These are phyloP conservation scores for Pyrrhia umbra DNA, from an alignment of 2,888 invertebrate species.

Conservation along the genomic window DNA sequence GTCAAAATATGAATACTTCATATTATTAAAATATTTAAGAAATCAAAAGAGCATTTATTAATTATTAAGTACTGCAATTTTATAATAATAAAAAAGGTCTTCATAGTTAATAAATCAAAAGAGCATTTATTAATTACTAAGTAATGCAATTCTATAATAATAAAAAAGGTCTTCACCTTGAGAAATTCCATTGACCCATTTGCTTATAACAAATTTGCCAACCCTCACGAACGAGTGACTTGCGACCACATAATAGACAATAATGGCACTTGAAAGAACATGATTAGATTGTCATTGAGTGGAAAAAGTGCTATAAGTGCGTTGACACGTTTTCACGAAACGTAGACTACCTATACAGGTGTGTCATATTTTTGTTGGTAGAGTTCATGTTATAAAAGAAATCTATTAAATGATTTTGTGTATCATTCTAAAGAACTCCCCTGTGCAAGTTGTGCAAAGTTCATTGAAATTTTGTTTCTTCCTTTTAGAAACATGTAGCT, in stretches of 20 bases:
- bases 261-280: conserved; percentile 22
- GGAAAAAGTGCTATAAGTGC: conserved; percentile 27
- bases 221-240: conserved; percentile 1
- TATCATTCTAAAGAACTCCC: no score
- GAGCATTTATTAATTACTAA: background rate
- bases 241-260: conserved; percentile 25
- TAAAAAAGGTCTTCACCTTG: background rate
- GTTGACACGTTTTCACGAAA: background rate
- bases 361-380: background rate
- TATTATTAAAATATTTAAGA: no score
- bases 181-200: conserved; percentile 10
- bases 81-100: no score
- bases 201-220: conserved; percentile 21
- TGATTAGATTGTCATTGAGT: conserved; percentile 29
- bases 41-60: no score
- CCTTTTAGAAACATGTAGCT: no score
- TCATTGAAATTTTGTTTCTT: no score
- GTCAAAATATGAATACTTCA: no score
- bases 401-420: no score
- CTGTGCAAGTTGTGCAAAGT: background rate
- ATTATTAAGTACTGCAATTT: no score
- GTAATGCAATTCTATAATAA: background rate
- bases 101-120: no score
- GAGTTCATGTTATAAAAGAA: background rate
- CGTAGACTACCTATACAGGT: background rate